Evolutionary conservation across 64 coral and sea anemone genomes (phyloP).

Genomic region (Acropora yongei): DNA sequence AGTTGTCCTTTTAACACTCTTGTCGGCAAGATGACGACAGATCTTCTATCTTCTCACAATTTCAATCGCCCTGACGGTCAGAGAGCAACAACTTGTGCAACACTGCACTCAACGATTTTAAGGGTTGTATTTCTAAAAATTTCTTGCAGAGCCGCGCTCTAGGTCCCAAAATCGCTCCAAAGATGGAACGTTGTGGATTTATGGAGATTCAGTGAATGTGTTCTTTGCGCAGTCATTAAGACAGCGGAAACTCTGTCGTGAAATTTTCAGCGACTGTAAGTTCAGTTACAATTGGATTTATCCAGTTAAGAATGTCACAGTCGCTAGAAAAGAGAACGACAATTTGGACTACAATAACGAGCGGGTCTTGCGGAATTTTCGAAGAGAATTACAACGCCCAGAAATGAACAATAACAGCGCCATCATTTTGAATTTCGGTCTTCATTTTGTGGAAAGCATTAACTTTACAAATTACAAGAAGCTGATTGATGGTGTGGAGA

Average conservation of each 20-base stretch:
- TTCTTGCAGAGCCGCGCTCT: background rate
- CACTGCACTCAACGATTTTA: too few species aligned
- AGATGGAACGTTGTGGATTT: conserved; percentile 66
- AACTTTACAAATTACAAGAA: conserved; percentile 89
- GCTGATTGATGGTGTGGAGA: conserved; percentile 67
- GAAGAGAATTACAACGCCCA: conserved; percentile 29
- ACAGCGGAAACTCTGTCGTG: conserved; percentile 60
- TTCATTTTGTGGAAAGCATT: conserved; percentile 90
- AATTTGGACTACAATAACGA: conserved; percentile 75
- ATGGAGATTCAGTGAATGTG: conserved; percentile 78
- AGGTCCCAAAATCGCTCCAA: background rate
- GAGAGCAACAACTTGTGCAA: too few species aligned
- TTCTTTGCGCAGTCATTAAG: conserved; percentile 84
- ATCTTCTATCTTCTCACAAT: too few species aligned
- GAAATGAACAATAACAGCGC: conserved; percentile 63
- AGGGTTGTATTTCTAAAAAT: background rate
- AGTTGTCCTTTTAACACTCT: too few species aligned
- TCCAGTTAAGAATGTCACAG: conserved; percentile 77
- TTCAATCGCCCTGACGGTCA: too few species aligned
- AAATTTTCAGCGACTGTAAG: conserved; percentile 66
- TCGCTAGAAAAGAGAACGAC: conserved; percentile 63
- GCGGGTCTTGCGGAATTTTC: conserved; percentile 67
- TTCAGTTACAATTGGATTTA: conserved; percentile 93
- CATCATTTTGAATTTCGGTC: conserved; percentile 84
- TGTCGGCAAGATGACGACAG: too few species aligned